These are phyloP conservation scores for Labroides dimidiatus DNA, from an alignment of 2,797 vertebrate species.

Conservation along the genomic window DNA sequence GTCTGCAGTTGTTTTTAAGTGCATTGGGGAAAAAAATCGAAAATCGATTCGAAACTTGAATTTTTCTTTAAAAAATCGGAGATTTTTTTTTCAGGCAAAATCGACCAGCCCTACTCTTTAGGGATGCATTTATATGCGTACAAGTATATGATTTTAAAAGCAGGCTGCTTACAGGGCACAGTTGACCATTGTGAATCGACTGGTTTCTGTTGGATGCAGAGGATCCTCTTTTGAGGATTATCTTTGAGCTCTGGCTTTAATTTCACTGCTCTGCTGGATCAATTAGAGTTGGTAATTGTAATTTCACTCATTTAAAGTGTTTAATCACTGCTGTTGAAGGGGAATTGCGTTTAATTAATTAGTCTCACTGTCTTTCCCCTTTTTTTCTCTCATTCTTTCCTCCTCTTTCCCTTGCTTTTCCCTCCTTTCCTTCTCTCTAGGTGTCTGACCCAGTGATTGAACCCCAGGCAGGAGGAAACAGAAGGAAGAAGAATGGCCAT, in stretches of 20 bases:
- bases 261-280: conserved; percentile 55
- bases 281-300: conserved; percentile 71
- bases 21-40: too few species aligned
- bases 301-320: conserved; percentile 63
- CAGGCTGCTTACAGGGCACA: conserved; percentile 12
- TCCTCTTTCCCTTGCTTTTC: background rate
- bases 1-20: too few species aligned
- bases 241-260: conserved; percentile 51
- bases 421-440: conserved; percentile 72
- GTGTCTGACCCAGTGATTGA: conserved; percentile 83
- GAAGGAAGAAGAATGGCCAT: conserved; percentile 76
- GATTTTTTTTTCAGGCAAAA: too few species aligned
- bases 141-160: conserved; percentile 30
- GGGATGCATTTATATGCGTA: conserved; percentile 7
- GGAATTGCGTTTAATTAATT: conserved; percentile 62
- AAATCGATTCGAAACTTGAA: too few species aligned
- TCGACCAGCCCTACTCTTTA: too few species aligned
- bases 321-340: conserved; percentile 59
- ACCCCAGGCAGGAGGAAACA: conserved; percentile 59
- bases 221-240: conserved; percentile 58
- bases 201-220: conserved; percentile 42
- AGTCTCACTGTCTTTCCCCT: conserved; percentile 57
- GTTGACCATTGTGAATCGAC: conserved; percentile 30
- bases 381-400: conserved; percentile 18
- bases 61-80: too few species aligned